Evolutionary conservation across 2,797 vertebrate genomes (phyloP), one percentile per base, ranked within the genome.

Genomic region (Mastacembelus armatus): DNA sequence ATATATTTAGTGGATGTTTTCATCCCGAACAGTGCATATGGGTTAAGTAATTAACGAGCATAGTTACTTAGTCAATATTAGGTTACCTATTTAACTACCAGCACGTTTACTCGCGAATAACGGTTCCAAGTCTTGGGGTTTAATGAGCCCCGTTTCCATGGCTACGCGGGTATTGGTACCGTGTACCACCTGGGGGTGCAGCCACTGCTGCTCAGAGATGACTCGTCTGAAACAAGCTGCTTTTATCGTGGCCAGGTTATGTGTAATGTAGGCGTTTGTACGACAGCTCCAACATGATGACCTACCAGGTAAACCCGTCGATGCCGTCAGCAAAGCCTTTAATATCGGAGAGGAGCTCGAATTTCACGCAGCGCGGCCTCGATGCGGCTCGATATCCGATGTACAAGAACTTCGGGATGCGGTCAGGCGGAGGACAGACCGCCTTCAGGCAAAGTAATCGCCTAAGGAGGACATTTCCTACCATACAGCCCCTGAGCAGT

Each of bases 111-210:
- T 7, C 6, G 7, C 2, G 9, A 10, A 3, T 47, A 47, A 59
- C 43, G 58, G 47, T 3, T 15, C 18, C 10, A 1, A 12, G 9
- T 16, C 6, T 5, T 29, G n/a, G 11, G 14, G 18, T 38, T 40
- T 22, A 30, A 26, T n/a, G 22, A 32, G 42, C 50, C 56, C 16
- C 44, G 87, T 89, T 81, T 66, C 87, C 80, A 89, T 88, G 74
- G 78, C 48, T 63, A 89, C 85, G 55, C 52, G 7, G 71, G 55
- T 66, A 74, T 71, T 65, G 38, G 48, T 64, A 63, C 52, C 72
- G 18, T 57, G 45, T 4, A 24, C 33, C 52, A 22, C 40, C 4
- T 52, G 1, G 38, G 63, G 65, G 75, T 16, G 65, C 73, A 72
- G 44, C 64, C 29, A 62, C 88, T 10, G 36, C 59, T 9, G 69